Base-by-base conservation (phyloP, 2,113 vertebrate genomes). In the Lates calcarifer region DNA sequence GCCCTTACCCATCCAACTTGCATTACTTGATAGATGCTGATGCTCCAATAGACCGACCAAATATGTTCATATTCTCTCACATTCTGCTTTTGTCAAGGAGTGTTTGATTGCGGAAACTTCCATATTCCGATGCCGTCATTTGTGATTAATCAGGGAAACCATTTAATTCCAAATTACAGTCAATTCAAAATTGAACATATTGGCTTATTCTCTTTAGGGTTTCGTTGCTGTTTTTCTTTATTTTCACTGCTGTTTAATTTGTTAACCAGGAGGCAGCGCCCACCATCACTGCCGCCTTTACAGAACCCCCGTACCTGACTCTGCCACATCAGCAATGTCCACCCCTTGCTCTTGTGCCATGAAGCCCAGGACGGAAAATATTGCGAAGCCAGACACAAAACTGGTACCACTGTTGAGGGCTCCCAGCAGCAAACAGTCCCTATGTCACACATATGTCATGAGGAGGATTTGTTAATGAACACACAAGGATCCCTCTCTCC, bases 281-380 rank as follows among this genome's bases (percentile, higher is more conserved):
- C 97, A 97, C 98, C 97, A 97, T 96, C 96, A 95, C 96, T 97
- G 96, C 97, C 93, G 94, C 79, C 95, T 91, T 96, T 87, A 94
- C 82, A 87, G 75, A 64, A 96, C 94, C 95, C 97, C 96, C 97
- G 95, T 99, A 99, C 98, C 98, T 99, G 98, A 99, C 97, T 99
- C 98, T 96, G 98, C 98, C 95, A 99, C 98, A 97, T 98, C 97
- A 88, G 97, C 97, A 97, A 99, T 99, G 97, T 99, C 96, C 97
- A 99, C 98, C 96, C 98, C 98, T 99, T 99, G 98, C 91, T 99
- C 98, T 97, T 99, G 98, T 97, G 98, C 98, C 98, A 99, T 99
- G 97, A 99, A 99, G 97, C 98, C 98, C 97, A 99, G 98, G 97
- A 99, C 96, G 97, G 98, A 99, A 97, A 99, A 99, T 97, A 99